A percentile compares a stretch with the other conserved stretches of the same genome.
These are phyloP conservation scores for Tricholaema leucomelas DNA, from an alignment of 2,113 vertebrate genomes.

Conservation along the genomic window DNA sequence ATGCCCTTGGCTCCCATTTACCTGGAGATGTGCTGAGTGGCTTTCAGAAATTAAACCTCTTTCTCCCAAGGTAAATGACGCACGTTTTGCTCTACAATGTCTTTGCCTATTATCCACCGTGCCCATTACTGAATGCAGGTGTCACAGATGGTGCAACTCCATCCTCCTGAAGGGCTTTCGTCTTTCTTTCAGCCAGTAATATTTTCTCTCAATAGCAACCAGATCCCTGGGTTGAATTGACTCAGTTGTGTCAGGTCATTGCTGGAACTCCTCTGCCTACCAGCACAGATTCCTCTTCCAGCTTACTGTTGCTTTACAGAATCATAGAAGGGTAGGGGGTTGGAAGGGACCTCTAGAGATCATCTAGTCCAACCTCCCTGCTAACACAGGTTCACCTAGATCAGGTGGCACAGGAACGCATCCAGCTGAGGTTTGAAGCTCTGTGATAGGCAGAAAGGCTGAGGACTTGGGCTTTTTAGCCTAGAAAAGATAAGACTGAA, in stretches of 20 bases:
- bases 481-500: too few relatives aligned
- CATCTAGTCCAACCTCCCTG: too few relatives aligned
- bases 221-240: conserved; percentile 29
- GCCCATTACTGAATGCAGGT: conserved; percentile 30
- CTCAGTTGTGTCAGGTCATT: conserved; percentile 11
- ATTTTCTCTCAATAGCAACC: conserved; percentile 46
- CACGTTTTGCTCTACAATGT: conserved; percentile 26
- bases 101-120: conserved; percentile 1
- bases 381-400: too few relatives aligned
- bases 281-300: conserved; percentile 30
- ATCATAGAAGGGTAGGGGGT: too few relatives aligned
- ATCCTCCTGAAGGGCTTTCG: background rate
- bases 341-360: too few relatives aligned
- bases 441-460: too few relatives aligned
- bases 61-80: conserved; percentile 41
- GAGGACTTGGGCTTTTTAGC: too few relatives aligned
- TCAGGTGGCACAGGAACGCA: too few relatives aligned
- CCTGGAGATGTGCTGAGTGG: conserved; percentile 16
- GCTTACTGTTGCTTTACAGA: background rate
- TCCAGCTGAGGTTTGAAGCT: too few relatives aligned
- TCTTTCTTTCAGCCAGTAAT: conserved; percentile 2
- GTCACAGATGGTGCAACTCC: conserved; percentile 40
- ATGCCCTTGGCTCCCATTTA: conserved; percentile 33
- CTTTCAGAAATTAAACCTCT: conserved; percentile 59
- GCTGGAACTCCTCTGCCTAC: background rate